These are phyloP conservation scores for Rissa tridactyla DNA, from an alignment of 2,113 vertebrate genomes.

Conservation along the genomic window DNA sequence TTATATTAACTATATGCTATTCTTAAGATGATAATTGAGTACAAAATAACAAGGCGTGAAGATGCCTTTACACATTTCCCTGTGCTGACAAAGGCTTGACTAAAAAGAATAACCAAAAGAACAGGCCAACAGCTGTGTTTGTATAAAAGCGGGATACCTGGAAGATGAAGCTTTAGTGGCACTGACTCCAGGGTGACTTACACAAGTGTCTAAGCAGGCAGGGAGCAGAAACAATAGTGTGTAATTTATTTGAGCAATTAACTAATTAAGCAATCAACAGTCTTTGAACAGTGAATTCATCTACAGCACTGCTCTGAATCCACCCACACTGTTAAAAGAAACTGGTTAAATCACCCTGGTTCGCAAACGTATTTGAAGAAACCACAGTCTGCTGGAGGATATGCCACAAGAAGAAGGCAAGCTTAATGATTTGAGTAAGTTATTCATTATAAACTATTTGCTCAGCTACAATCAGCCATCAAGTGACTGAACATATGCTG, in stretches of 20 bases:
- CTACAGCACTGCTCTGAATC: not conserved
- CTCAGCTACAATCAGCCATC: slow-evolving; percentile 19
- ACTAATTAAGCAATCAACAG: not conserved
- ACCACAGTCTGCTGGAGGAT: not conserved
- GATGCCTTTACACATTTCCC: not conserved
- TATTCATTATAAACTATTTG: slow-evolving; percentile 24
- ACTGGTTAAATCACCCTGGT: not conserved
- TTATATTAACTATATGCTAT: not conserved
- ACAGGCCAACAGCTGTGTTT: not conserved
- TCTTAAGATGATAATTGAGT: not conserved
- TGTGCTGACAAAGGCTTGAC: not conserved
- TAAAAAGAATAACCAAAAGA: not conserved
- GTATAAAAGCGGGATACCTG: not conserved
- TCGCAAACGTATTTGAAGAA: not conserved
- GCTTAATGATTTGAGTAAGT: slow-evolving; percentile 4
- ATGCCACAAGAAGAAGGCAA: not conserved
- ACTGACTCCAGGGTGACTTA: not conserved
- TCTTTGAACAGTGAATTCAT: not conserved
- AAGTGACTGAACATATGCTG: not conserved
- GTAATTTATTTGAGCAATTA: not conserved
- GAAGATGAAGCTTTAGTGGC: not conserved
- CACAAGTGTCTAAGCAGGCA: not conserved
- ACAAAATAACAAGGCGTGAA: not conserved
- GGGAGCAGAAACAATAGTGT: not conserved
- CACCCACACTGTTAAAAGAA: not conserved